A percentile compares a stretch with the other conserved stretches of the same genome.
These are phyloP conservation scores for Trissolcus basalis DNA, from an alignment of 1,140 invertebrate species.

Conservation along the genomic window DNA sequence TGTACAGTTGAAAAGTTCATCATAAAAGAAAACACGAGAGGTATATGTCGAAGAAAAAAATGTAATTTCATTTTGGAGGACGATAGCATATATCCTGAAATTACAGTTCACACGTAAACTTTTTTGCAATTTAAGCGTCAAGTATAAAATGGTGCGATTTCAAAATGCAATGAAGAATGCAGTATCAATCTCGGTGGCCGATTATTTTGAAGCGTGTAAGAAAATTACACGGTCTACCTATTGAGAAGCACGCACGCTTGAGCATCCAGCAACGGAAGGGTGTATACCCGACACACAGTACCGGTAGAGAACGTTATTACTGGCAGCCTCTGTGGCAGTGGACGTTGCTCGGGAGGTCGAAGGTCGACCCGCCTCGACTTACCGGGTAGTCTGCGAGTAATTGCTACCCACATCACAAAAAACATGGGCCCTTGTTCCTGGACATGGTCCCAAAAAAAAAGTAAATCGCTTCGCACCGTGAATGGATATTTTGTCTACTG, in stretches of 20 bases:
- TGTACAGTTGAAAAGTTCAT: too few relatives aligned
- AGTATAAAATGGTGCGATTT: slow-evolving; percentile 32
- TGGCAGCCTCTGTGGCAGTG: slow-evolving; percentile 66
- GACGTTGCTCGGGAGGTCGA: slow-evolving; percentile 63
- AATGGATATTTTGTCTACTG: slow-evolving; percentile 41
- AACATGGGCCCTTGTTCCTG: slow-evolving; percentile 61
- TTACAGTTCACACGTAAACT: slow-evolving; percentile 17
- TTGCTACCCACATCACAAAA: slow-evolving; percentile 67
- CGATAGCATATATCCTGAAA: slow-evolving; percentile 1
- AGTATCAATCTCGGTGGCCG: slow-evolving; percentile 56
- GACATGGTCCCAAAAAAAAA: slow-evolving; percentile 30
- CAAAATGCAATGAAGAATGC: slow-evolving; percentile 37
- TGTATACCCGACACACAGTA: slow-evolving; percentile 49
- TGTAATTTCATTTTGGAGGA: too few relatives aligned
- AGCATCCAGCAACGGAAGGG: slow-evolving; percentile 49
- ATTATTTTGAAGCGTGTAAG: slow-evolving; percentile 67
- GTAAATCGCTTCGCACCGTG: slow-evolving; percentile 31
- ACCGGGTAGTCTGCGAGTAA: slow-evolving; percentile 67
- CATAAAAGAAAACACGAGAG: too few relatives aligned
- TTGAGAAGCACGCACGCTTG: slow-evolving; percentile 47
- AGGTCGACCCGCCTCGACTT: slow-evolving; percentile 70
- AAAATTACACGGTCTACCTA: slow-evolving; percentile 66
- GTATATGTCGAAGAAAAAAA: too few relatives aligned
- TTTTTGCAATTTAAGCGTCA: slow-evolving; percentile 24
- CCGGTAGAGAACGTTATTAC: slow-evolving; percentile 70